phyloP scores from a whole-genome alignment of 2,797 vertebrate genomes.

The Gymnopithys bicolor region DNA sequence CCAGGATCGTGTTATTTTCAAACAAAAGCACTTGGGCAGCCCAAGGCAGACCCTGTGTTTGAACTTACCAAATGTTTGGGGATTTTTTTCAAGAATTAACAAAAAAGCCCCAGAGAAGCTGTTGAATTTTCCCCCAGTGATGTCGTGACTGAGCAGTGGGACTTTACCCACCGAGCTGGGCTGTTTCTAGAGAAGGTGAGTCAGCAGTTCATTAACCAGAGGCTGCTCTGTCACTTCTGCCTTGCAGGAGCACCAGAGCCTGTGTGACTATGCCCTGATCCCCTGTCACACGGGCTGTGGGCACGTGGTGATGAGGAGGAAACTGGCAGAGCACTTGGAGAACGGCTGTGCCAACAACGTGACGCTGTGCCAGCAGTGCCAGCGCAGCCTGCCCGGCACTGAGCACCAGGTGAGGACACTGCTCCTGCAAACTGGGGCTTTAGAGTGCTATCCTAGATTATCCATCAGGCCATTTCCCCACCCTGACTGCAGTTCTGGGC shows the following conservation, averaged over 20 bases:
- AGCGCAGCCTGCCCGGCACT: conserved; percentile 34
- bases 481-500: not conserved
- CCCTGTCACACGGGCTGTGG: conserved; percentile 80
- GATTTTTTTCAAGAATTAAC: not conserved
- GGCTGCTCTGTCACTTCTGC: not conserved
- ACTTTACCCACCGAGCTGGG: not conserved
- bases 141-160: not conserved
- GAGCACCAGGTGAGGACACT: conserved; percentile 68
- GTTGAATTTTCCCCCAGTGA: not conserved
- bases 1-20: accelerated
- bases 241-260: conserved; percentile 78
- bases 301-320: conserved; percentile 73
- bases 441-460: not conserved
- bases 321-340: conserved; percentile 77
- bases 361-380: conserved; percentile 60
- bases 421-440: not conserved
- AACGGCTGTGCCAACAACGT: conserved; percentile 76
- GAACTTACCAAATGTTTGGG: not conserved
- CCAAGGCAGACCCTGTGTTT: not conserved
- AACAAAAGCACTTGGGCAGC: not conserved
- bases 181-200: not conserved
- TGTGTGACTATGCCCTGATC: conserved; percentile 78
- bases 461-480: not conserved
- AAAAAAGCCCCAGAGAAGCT: not conserved
- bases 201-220: not conserved